Conservation (phyloP, 2,888 invertebrate species). For the Leptopterna dolabrata region DNA sequence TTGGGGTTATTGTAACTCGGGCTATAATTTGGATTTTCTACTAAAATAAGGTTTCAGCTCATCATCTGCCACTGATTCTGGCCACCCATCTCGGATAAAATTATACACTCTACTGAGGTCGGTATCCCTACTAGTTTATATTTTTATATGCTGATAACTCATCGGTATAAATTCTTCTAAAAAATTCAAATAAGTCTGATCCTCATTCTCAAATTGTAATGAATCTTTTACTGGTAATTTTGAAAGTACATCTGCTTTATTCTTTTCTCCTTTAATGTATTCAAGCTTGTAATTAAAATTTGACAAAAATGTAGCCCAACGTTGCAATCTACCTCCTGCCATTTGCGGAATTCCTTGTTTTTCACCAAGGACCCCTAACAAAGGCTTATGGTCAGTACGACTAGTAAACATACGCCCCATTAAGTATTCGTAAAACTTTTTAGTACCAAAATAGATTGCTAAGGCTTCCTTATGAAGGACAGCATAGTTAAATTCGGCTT, state of each 20-base stretch:
- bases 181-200: neutral
- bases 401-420: constrained; percentile 4
- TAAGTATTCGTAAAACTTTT: constrained; percentile 15
- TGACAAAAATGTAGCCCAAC: too few species aligned
- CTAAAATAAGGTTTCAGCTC: constrained; percentile 1
- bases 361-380: neutral
- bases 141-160: neutral
- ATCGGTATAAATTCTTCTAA: constrained; percentile 26
- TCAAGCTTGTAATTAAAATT: neutral
- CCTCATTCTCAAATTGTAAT: too few species aligned
- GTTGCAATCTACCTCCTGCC: neutral
- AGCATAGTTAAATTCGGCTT: neutral
- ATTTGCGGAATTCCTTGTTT: too few species aligned
- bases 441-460: neutral
- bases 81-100: neutral
- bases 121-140: constrained; percentile 3
- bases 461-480: too few species aligned
- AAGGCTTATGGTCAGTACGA: constrained; percentile 28
- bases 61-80: neutral
- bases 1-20: neutral
- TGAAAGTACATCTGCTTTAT: neutral
- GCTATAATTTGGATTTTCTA: too few species aligned
- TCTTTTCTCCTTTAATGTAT: neutral
- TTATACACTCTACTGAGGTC: neutral
- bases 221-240: neutral